Evolutionary conservation across 30 jellyfish, hydroid and myxozoan genomes (phyloP).

Genomic region (Aurelia sp.): DNA sequence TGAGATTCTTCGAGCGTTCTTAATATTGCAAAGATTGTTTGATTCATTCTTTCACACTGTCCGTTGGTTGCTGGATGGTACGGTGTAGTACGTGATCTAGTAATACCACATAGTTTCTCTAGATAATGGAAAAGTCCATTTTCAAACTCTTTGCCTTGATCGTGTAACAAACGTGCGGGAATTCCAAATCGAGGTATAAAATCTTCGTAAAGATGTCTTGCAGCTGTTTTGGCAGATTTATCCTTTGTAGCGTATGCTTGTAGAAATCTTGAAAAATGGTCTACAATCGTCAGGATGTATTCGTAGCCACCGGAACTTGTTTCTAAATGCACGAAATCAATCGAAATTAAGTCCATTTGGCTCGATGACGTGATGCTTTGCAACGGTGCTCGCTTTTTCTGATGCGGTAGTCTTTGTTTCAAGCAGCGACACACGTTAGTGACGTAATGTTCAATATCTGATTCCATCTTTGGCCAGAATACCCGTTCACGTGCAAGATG

Average conservation of each 20-base stretch:
- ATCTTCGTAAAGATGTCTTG: slow-evolving; percentile 29
- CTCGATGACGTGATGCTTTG: too few species aligned
- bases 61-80: slow-evolving; percentile 37
- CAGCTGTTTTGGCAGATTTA: slow-evolving; percentile 21
- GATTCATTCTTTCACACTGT: slow-evolving; percentile 44
- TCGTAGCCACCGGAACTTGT: too few species aligned
- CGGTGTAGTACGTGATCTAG: slow-evolving; percentile 44
- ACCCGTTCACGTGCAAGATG: too few species aligned
- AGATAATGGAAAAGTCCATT: too few species aligned
- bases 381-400: too few species aligned
- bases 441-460: too few species aligned
- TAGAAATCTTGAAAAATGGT: slow-evolving; percentile 35
- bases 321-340: too few species aligned
- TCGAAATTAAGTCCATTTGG: too few species aligned
- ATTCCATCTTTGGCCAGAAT: too few species aligned
- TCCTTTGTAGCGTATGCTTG: slow-evolving; percentile 57
- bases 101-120: slow-evolving; percentile 7
- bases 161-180: slow-evolving; percentile 32
- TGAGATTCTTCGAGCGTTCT: too few species aligned
- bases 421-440: too few species aligned
- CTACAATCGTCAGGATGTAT: slow-evolving; percentile 65
- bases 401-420: too few species aligned
- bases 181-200: slow-evolving; percentile 36
- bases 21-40: slow-evolving; percentile 5
- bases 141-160: slow-evolving; percentile 34